Evolutionary conservation across 35 echinoderm and acorn worm genomes (phyloP).

Genomic region (Lytechinus variegatus): DNA sequence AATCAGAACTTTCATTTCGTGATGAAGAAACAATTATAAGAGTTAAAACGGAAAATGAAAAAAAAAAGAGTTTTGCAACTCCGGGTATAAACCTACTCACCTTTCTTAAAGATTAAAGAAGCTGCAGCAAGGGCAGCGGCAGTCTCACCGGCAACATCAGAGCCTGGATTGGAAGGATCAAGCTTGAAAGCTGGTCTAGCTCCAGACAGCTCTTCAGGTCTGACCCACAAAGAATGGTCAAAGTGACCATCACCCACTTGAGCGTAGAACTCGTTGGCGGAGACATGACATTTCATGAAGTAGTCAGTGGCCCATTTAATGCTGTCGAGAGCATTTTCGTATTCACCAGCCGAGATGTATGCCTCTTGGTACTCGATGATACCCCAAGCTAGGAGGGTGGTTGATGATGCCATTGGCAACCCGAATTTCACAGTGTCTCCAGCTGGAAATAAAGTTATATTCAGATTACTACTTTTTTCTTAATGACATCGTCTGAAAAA

Average conservation of each 20-base stretch:
- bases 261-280: conserved; percentile 57
- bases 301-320: conserved; percentile 84
- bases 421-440: conserved; percentile 80
- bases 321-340: conserved; percentile 51
- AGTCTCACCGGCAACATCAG: conserved; percentile 69
- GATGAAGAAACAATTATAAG: too few species aligned
- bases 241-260: conserved; percentile 76
- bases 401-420: conserved; percentile 71
- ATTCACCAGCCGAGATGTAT: conserved; percentile 48
- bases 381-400: conserved; percentile 76
- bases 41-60: too few species aligned
- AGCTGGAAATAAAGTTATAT: conserved; percentile 34
- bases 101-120: conserved; percentile 54
- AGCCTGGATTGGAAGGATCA: conserved; percentile 50
- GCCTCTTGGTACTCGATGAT: conserved; percentile 62
- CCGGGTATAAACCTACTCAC: background rate
- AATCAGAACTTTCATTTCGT: too few species aligned
- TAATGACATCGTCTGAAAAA: too few species aligned
- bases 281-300: conserved; percentile 71
- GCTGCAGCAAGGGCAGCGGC: conserved; percentile 63
- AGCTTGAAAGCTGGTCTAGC: conserved; percentile 60
- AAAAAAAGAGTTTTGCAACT: too few species aligned
- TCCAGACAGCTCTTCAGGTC: conserved; percentile 75
- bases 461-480: too few species aligned
- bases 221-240: conserved; percentile 73